Evolutionary conservation across 2,888 invertebrate species (phyloP), one percentile per base, ranked within the genome.

Genomic region (Drosophila antonietae): DNA sequence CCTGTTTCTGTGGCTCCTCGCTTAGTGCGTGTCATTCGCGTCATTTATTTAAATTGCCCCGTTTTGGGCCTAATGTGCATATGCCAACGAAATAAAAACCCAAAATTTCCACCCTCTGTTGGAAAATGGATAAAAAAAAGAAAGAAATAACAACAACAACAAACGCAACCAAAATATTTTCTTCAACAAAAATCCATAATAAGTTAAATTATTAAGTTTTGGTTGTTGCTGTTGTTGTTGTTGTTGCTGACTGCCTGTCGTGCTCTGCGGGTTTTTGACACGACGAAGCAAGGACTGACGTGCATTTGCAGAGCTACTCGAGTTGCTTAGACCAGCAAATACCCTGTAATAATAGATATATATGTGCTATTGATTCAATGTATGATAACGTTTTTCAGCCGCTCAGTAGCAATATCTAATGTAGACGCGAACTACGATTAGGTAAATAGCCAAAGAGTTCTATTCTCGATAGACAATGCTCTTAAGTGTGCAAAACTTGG

Each of bases 21-120:
- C 72, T 68, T 73, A 68, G 81, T 89, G 84, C 89, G 89, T 83
- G 78, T 80, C 83, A 75, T 84, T 75, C 60, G 82, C 85, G 82
- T 84, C 88, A 79, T 89, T 90, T 89, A 89, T 89, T 89, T 88
- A 89, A 89, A 90, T 89, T 90, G 89, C 90, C 87, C 69, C 77
- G 81, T 82, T 90, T 83, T 57, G 78, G 66, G 61, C 62, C 68
- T 83, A 88, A 82, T 88, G 83, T 83, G 83, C 88, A 82, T 85
- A 85, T 88, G 88, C 86, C 78, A 51, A 12, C 51, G 44, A 57
- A 47, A 65, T 75, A 71, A 73, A 51, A 71, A 77, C 73, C 44
- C 53, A 41, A 67, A 79, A 66, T 79, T 74, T 77, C 80, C 85
- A 80, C 83, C 82, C 73, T 63, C 68, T 37, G 47, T 59, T 59